These are phyloP conservation scores for Scyliorhinus canicula DNA, from an alignment of 2,797 vertebrate genomes.

Conservation along the genomic window DNA sequence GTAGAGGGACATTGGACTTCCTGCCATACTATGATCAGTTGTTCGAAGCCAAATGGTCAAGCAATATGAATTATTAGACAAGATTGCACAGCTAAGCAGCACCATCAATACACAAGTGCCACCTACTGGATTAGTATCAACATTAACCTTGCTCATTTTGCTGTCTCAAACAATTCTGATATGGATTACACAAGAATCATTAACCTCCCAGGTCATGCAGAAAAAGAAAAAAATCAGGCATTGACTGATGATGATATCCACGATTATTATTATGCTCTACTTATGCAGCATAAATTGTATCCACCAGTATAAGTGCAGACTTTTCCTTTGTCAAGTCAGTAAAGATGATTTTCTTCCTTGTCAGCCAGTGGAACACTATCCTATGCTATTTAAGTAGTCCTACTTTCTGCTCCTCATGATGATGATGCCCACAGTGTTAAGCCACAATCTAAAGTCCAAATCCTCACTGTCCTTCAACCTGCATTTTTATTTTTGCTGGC, in stretches of 20 bases:
- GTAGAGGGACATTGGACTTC: background rate
- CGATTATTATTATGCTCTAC: background rate
- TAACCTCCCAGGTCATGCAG: background rate
- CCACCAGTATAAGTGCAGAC: background rate
- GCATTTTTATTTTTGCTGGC: too few relatives aligned
- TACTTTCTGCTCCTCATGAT: background rate
- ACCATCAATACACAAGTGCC: slow-evolving; percentile 28
- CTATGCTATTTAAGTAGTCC: background rate
- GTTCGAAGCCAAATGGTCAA: background rate
- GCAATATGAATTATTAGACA: background rate
- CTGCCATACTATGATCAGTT: background rate
- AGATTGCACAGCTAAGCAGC: background rate
- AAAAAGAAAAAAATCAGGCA: background rate
- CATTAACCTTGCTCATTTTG: background rate
- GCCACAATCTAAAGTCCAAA: background rate
- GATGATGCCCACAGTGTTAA: too few relatives aligned
- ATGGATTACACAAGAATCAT: background rate
- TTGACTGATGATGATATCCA: background rate
- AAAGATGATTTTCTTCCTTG: background rate
- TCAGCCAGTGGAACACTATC: background rate
- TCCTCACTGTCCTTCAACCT: background rate
- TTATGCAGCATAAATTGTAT: background rate
- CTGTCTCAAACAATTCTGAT: background rate
- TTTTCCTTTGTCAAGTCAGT: background rate
- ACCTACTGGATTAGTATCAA: slow-evolving; percentile 19